Evolutionary conservation across 35 echinoderm and acorn worm genomes (phyloP).

Genomic region (Heliocidaris tuberculata): DNA sequence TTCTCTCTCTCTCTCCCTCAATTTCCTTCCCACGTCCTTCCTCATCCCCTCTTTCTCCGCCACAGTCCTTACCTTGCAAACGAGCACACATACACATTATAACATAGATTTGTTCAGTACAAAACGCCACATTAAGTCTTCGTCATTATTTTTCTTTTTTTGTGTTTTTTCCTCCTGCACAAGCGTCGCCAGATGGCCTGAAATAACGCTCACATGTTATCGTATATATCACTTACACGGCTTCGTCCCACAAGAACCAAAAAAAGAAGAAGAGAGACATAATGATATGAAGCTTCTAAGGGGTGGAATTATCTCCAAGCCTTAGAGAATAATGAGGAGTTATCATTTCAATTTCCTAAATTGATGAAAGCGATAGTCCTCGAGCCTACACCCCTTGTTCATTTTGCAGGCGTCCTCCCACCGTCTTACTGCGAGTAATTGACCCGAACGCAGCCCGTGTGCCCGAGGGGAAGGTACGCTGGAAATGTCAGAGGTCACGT

Average conservation of each 20-base stretch:
- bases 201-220: neutral
- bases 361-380: slow-evolving; percentile 34
- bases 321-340: neutral
- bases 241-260: neutral
- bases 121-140: too few species aligned
- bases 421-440: neutral
- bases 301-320: neutral
- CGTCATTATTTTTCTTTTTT: too few species aligned
- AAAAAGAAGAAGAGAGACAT: neutral
- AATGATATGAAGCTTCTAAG: neutral
- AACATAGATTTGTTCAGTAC: neutral
- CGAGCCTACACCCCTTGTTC: neutral
- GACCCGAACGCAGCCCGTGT: neutral
- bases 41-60: too few species aligned
- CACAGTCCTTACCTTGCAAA: too few species aligned
- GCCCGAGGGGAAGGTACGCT: neutral
- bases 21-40: too few species aligned
- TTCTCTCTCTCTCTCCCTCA: too few species aligned
- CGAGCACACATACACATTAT: neutral
- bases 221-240: neutral
- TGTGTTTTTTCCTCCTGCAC: neutral
- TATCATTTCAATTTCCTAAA: slow-evolving; percentile 45
- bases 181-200: neutral
- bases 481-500: slow-evolving; percentile 30
- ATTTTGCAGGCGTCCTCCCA: neutral